Percentiles rank a stretch among this genome's conserved stretches.
phyloP scores from a whole-genome alignment of 2,113 vertebrate species.

The Chelonoidis abingdonii region DNA sequence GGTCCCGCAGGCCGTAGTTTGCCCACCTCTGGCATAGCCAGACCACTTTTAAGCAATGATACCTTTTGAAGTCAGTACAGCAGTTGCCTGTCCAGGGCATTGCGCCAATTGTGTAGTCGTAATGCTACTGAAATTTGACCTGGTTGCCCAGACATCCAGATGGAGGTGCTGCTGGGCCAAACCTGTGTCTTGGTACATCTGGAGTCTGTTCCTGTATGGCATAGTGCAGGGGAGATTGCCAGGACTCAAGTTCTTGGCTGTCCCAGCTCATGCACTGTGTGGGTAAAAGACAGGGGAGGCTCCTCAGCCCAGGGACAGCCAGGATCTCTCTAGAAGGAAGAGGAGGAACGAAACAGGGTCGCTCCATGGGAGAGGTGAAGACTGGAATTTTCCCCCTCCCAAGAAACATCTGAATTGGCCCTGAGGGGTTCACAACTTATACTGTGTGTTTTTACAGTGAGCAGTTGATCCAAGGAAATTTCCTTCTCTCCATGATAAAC shows the following conservation, averaged over 20 bases:
- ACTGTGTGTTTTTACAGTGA: not conserved
- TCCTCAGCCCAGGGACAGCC: not conserved
- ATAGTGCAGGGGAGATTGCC: not conserved
- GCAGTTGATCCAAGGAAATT: rapidly evolving
- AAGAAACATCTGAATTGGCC: not conserved
- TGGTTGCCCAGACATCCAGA: not conserved
- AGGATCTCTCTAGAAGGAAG: not conserved
- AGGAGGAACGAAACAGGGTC: not conserved
- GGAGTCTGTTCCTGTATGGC: not conserved
- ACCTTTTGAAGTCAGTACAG: not conserved
- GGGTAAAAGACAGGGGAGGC: not conserved
- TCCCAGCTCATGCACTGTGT: no score
- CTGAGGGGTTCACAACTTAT: not conserved
- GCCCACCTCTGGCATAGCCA: no score
- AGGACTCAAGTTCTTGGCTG: not conserved
- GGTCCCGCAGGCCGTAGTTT: no score
- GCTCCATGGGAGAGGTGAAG: not conserved
- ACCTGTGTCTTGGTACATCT: not conserved
- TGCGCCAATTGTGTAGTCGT: not conserved
- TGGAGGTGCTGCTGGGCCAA: not conserved
- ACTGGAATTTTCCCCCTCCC: not conserved
- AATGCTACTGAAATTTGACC: not conserved
- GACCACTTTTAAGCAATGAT: not conserved
- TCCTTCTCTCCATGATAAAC: rapidly evolving
- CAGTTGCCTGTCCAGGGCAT: not conserved